phyloP scores from a whole-genome alignment of 2,113 vertebrate species.

The Ophiodon elongatus region DNA sequence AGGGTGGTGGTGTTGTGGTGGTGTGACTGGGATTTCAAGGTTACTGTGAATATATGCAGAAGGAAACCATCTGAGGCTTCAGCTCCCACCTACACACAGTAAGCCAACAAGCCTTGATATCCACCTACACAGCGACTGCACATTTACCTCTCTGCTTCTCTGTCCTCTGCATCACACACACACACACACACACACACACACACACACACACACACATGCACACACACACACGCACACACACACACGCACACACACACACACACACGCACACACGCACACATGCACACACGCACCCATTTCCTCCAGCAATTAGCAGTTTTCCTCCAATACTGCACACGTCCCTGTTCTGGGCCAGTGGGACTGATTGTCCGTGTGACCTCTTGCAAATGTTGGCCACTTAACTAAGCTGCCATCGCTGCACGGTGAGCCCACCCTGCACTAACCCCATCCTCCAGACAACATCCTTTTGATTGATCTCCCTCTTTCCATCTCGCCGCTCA shows the following conservation, averaged over 20 bases:
- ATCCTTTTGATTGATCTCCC: conserved; percentile 51
- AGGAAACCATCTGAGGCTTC: conserved; percentile 42
- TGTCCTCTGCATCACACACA: conserved; percentile 18
- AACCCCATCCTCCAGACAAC: conserved; percentile 35
- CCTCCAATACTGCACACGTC: conserved; percentile 19
- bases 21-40: conserved; percentile 30
- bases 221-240: no score
- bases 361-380: conserved; percentile 49
- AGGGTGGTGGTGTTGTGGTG: conserved; percentile 6
- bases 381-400: conserved; percentile 14
- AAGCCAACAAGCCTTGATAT: conserved; percentile 57
- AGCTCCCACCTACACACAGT: conserved; percentile 60
- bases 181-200: conserved; percentile 8
- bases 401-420: not conserved
- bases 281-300: no score
- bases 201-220: no score
- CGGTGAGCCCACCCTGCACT: conserved; percentile 4
- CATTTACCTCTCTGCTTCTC: conserved; percentile 26
- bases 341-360: conserved; percentile 13
- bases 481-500: conserved; percentile 30
- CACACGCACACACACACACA: no score
- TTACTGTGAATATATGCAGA: conserved; percentile 39
- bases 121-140: conserved; percentile 64
- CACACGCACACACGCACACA: no score
- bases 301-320: conserved; percentile 28